A percentile compares a stretch with the other conserved stretches of the same genome.
Conservation (phyloP, 2,113 vertebrate species). For the Oceanodroma tethys region DNA sequence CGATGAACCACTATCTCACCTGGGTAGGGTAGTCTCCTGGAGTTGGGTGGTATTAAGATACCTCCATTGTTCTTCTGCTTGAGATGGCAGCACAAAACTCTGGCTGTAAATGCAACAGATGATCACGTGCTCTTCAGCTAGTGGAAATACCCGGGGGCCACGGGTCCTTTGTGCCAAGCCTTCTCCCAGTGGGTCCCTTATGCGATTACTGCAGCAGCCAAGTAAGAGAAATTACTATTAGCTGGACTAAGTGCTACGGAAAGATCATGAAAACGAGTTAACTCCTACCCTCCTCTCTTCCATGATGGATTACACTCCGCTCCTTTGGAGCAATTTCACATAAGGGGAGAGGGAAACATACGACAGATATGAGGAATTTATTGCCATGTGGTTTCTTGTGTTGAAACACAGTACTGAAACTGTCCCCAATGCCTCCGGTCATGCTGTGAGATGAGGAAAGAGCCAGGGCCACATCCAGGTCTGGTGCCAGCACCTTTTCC, state of each 20-base stretch:
- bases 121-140: not conserved
- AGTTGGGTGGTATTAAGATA: not conserved
- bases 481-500: not conserved
- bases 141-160: not conserved
- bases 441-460: accelerated
- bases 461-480: not conserved
- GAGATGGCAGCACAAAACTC: not conserved
- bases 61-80: not conserved
- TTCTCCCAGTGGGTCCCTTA: not conserved
- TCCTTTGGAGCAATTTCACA: not conserved
- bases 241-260: not conserved
- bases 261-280: constrained; percentile 1
- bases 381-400: not conserved
- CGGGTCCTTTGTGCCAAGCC: not conserved
- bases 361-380: not conserved
- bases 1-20: not conserved
- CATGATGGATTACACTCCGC: not conserved
- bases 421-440: not conserved
- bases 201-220: not conserved
- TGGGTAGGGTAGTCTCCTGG: accelerated
- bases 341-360: not conserved
- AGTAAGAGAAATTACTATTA: not conserved
- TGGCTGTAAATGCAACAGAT: not conserved
- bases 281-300: not conserved
- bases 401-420: not conserved